These are phyloP conservation scores for Drosophila tani DNA, from an alignment of 1,140 invertebrate species.

Conservation along the genomic window DNA sequence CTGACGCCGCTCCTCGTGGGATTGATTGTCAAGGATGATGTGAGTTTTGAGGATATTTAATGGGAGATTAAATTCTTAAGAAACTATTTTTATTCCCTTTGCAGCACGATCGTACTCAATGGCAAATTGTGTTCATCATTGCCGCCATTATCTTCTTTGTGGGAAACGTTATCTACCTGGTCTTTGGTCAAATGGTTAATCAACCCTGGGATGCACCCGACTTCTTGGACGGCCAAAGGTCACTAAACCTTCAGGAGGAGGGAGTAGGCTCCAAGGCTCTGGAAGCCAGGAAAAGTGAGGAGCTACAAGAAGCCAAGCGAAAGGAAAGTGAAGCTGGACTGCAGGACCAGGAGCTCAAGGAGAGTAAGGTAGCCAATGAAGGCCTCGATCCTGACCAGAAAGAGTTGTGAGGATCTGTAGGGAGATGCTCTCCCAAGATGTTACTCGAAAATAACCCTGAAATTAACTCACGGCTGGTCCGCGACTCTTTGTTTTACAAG, in stretches of 20 bases:
- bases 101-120: conserved; percentile 86
- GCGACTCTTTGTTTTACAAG: conserved; percentile 13
- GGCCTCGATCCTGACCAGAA: background rate
- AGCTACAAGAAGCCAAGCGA: conserved; percentile 3
- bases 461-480: conserved; percentile 33
- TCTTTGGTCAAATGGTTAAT: conserved; percentile 88
- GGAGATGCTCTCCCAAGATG: too few species aligned
- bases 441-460: conserved; percentile 11
- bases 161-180: conserved; percentile 89
- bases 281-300: conserved; percentile 16
- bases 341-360: background rate
- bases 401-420: background rate
- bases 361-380: background rate
- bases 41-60: conserved; percentile 85
- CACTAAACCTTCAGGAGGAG: conserved; percentile 20
- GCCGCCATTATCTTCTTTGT: conserved; percentile 89
- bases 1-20: conserved; percentile 89
- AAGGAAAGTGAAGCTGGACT: conserved; percentile 10
- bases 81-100: conserved; percentile 52
- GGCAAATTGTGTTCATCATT: conserved; percentile 92
- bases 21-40: conserved; percentile 88
- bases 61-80: background rate
- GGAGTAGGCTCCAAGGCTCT: conserved; percentile 39
- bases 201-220: conserved; percentile 88
- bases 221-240: conserved; percentile 38